Conservation (phyloP, 2,797 vertebrate species). For the Megalops cyprinoides region DNA sequence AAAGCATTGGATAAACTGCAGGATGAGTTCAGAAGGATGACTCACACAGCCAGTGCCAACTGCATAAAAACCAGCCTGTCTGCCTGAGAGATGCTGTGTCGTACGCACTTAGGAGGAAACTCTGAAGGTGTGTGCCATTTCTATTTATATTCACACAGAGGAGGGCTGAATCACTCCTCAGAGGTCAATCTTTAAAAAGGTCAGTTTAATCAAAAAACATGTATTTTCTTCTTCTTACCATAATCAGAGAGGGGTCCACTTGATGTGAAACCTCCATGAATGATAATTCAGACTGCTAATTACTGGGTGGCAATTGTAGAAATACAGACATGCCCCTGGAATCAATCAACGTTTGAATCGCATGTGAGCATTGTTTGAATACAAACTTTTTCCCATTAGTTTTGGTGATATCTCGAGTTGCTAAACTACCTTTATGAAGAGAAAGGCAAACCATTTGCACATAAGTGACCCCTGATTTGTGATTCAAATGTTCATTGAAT, state of each 20-base stretch:
- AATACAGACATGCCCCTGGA: neutral
- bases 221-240: neutral
- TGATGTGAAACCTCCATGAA: neutral
- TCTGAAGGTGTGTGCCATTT: neutral
- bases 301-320: neutral
- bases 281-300: constrained; percentile 6
- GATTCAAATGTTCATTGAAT: too few species aligned
- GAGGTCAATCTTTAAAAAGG: neutral
- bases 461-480: too few species aligned
- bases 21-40: too few species aligned
- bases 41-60: neutral
- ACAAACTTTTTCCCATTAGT: too few species aligned
- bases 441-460: too few species aligned
- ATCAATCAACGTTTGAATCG: too few species aligned
- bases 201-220: neutral
- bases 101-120: neutral
- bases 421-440: too few species aligned
- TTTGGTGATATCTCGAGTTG: too few species aligned
- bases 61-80: neutral
- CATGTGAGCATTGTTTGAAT: too few species aligned
- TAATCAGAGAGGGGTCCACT: neutral
- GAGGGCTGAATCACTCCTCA: neutral
- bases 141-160: neutral
- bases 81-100: neutral
- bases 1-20: too few species aligned